Conservation (phyloP, 2,888 invertebrate genomes). For the Dryobotodes eremita region DNA sequence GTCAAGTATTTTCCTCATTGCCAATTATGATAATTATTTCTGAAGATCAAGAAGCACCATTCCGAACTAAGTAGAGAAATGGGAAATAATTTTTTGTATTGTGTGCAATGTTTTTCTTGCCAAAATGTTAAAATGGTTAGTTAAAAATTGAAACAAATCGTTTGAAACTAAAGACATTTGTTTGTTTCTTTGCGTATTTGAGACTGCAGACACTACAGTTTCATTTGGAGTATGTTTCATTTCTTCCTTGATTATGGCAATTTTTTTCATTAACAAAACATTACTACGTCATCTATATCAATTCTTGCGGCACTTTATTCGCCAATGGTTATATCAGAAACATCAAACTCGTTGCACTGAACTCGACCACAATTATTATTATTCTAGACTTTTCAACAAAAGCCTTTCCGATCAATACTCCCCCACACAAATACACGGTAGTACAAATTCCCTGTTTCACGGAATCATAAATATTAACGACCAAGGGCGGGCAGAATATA, state of each 20-base stretch:
- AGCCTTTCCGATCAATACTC: constrained; percentile 49
- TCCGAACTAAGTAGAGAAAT: not conserved
- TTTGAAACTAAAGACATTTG: not conserved
- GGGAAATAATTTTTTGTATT: not conserved
- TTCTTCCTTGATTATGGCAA: not conserved
- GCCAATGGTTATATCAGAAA: too few species aligned
- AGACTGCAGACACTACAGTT: not conserved
- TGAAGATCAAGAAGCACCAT: constrained; percentile 9
- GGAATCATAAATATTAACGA: constrained; percentile 67
- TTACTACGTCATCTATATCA: too few species aligned
- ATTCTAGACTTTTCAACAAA: constrained; percentile 15
- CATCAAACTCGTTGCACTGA: too few species aligned
- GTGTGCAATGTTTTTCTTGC: not conserved
- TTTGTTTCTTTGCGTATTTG: constrained; percentile 8
- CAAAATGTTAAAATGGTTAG: not conserved
- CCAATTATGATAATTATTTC: not conserved
- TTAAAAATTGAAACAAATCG: not conserved
- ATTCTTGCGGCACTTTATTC: too few species aligned
- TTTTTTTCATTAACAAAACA: not conserved
- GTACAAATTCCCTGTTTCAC: constrained; percentile 47
- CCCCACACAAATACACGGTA: constrained; percentile 26
- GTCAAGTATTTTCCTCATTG: not conserved
- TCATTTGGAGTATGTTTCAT: not conserved
- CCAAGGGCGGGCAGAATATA: constrained; percentile 33
- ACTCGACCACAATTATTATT: too few species aligned